These are phyloP conservation scores for Cynopterus sphinx DNA, from an alignment of 2,797 vertebrate species.

Conservation along the genomic window DNA sequence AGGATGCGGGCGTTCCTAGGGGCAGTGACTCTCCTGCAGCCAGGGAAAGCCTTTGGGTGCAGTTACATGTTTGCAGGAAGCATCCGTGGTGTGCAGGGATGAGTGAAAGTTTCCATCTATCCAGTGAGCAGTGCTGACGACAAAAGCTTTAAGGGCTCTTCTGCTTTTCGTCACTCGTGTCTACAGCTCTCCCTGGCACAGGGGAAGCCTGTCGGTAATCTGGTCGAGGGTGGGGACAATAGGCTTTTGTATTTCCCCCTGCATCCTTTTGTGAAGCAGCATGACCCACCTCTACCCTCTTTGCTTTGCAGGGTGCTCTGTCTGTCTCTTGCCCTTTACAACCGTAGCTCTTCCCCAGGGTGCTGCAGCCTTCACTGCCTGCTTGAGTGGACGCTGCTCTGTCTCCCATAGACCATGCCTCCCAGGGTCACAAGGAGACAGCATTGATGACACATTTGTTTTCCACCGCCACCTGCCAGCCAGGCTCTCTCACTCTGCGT, in stretches of 20 bases:
- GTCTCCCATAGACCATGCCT: background rate
- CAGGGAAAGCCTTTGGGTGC: background rate
- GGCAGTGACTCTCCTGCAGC: background rate
- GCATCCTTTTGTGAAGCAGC: background rate
- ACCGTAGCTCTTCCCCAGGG: background rate
- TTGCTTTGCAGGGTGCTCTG: background rate
- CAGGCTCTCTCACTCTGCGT: background rate
- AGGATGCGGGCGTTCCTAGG: background rate
- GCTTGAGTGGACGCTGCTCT: background rate
- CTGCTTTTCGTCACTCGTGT: background rate
- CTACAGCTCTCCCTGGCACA: background rate
- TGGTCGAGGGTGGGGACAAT: background rate
- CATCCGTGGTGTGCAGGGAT: background rate
- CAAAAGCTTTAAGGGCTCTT: background rate
- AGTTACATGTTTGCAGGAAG: background rate
- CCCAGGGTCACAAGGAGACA: background rate
- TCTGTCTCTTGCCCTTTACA: background rate
- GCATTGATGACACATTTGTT: background rate
- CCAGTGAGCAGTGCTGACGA: background rate
- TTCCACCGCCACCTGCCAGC: background rate
- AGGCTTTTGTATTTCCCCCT: background rate
- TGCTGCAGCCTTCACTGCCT: background rate
- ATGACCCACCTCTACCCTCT: background rate
- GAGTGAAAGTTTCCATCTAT: background rate
- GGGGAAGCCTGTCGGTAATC: no score